Evolutionary conservation across 1,140 invertebrate genomes (phyloP).

Genomic region (Charaxes varanes): DNA sequence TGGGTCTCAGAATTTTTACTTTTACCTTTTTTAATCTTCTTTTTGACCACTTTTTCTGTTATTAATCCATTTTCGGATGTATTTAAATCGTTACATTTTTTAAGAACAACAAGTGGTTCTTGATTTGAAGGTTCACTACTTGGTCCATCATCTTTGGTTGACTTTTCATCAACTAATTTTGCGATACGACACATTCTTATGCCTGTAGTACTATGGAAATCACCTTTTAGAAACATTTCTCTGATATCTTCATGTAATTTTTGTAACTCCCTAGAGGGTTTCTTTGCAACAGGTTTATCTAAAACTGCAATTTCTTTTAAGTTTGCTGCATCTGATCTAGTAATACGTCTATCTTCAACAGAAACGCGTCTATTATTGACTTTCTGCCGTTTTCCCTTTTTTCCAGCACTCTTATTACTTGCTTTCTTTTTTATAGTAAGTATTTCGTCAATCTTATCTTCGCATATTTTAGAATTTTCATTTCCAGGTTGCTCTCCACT

Average conservation of each 20-base stretch:
- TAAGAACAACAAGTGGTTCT: conserved; percentile 33
- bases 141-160: conserved; percentile 18
- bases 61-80: conserved; percentile 13
- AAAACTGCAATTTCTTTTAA: conserved; percentile 1
- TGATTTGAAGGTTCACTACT: conserved; percentile 14
- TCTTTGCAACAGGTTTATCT: conserved; percentile 34
- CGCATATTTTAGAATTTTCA: too few species aligned
- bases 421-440: conserved; percentile 7
- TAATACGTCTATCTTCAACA: conserved; percentile 26
- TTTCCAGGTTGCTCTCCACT: too few species aligned
- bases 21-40: conserved; percentile 39
- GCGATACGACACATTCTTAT: conserved; percentile 74
- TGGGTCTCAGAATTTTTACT: conserved; percentile 7
- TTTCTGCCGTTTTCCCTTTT: conserved; percentile 14
- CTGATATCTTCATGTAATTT: conserved; percentile 79
- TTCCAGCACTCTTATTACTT: conserved; percentile 27
- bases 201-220: conserved; percentile 70
- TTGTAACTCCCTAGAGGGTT: conserved; percentile 71
- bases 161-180: conserved; percentile 47
- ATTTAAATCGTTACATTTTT: conserved; percentile 36
- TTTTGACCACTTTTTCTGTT: conserved; percentile 26
- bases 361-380: background rate
- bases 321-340: conserved; percentile 24
- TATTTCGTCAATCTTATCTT: too few species aligned
- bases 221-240: conserved; percentile 80